These are phyloP conservation scores for Pyrrhosoma nymphula DNA, from an alignment of 2,888 invertebrate genomes.

Conservation along the genomic window DNA sequence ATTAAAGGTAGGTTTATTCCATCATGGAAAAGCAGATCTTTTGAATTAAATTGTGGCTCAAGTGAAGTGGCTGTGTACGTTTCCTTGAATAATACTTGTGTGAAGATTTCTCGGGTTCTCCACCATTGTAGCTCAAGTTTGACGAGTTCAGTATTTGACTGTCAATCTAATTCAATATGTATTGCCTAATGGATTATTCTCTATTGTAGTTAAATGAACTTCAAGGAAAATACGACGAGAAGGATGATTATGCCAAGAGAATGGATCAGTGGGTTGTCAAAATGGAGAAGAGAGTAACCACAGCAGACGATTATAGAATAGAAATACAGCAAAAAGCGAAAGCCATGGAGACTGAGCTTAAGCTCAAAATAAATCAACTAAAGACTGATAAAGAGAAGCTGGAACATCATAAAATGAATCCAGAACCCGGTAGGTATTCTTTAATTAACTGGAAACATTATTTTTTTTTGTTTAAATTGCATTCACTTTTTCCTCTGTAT, in stretches of 20 bases:
- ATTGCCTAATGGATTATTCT: not conserved
- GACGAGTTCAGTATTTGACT: no score
- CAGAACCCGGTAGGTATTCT: not conserved
- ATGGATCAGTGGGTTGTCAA: constrained; percentile 26
- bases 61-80: no score
- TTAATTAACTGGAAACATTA: not conserved
- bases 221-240: not conserved
- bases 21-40: no score
- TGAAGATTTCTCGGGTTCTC: no score
- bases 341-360: not conserved
- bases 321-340: constrained; percentile 39
- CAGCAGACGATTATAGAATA: not conserved
- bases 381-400: not conserved
- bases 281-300: constrained; percentile 15
- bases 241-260: not conserved
- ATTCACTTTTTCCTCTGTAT: not conserved
- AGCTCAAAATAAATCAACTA: not conserved
- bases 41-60: no score
- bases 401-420: not conserved
- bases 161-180: no score
- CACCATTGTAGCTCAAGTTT: no score
- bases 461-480: not conserved
- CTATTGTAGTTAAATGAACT: not conserved
- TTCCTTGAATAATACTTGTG: no score
- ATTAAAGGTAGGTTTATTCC: no score